These are phyloP conservation scores for Teinopalpus imperialis DNA, from an alignment of 2,888 invertebrate genomes.

Conservation along the genomic window DNA sequence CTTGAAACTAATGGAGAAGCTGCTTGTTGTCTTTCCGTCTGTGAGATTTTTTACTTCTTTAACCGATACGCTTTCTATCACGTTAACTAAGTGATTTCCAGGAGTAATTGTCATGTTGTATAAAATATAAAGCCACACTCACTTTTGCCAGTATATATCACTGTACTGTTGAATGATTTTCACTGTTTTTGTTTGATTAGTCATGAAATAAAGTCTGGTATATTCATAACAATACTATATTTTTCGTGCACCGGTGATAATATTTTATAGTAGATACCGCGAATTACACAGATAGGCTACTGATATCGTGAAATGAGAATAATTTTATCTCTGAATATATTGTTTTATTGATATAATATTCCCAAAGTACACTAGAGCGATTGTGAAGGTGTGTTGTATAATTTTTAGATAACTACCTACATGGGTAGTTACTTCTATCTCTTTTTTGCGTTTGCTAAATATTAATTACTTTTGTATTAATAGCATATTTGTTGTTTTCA, in stretches of 20 bases:
- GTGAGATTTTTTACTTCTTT: constrained; percentile 6
- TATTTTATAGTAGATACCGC: constrained; percentile 10
- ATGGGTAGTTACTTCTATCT: too few relatives aligned
- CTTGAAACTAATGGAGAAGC: constrained; percentile 37
- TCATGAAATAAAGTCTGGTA: background rate
- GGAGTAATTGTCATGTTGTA: constrained; percentile 15
- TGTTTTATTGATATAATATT: constrained; percentile 19
- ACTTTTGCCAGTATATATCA: too few relatives aligned
- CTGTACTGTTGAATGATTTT: too few relatives aligned
- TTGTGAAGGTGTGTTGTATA: too few relatives aligned
- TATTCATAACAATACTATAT: background rate
- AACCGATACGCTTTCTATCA: constrained; percentile 16
- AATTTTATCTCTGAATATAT: constrained; percentile 22
- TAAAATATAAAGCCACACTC: too few relatives aligned
- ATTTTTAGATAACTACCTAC: too few relatives aligned
- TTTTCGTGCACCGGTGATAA: constrained; percentile 10
- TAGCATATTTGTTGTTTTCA: too few relatives aligned
- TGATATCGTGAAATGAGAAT: constrained; percentile 17
- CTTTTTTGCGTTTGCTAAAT: too few relatives aligned
- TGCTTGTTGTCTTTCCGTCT: background rate
- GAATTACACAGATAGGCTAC: constrained; percentile 20
- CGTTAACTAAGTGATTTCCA: constrained; percentile 10
- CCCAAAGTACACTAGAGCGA: background rate
- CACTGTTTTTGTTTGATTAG: background rate
- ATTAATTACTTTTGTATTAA: too few relatives aligned